Conservation (phyloP, 2,797 vertebrate genomes). For the Natrix natrix region DNA sequence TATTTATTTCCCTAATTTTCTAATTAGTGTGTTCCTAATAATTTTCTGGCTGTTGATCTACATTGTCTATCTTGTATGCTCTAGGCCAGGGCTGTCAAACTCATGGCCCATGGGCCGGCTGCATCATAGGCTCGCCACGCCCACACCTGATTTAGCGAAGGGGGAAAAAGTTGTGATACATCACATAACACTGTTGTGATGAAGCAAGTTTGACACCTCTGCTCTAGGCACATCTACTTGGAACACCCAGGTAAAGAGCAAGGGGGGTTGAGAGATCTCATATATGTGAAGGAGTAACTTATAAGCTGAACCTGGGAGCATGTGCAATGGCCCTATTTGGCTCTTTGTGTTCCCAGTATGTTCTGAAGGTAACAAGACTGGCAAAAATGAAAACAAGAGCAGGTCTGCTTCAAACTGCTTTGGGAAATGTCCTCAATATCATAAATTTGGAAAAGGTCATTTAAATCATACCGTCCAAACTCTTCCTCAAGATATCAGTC, state of each 20-base stretch:
- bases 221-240: not conserved
- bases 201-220: no score
- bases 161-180: rapidly evolving
- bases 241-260: not conserved
- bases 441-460: not conserved
- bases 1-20: not conserved
- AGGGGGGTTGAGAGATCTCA: not conserved
- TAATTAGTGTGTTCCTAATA: not conserved
- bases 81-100: no score
- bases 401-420: not conserved
- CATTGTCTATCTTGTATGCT: not conserved
- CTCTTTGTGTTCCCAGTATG: not conserved
- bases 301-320: not conserved
- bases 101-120: no score
- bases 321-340: not conserved
- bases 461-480: not conserved
- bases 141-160: no score
- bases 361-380: not conserved
- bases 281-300: not conserved
- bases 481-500: not conserved
- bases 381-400: not conserved
- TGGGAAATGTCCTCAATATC: not conserved
- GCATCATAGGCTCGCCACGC: no score
- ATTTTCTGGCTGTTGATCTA: not conserved
- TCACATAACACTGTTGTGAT: no score